Base-by-base conservation (phyloP, 2,113 vertebrate species). In the Pimephales promelas region DNA sequence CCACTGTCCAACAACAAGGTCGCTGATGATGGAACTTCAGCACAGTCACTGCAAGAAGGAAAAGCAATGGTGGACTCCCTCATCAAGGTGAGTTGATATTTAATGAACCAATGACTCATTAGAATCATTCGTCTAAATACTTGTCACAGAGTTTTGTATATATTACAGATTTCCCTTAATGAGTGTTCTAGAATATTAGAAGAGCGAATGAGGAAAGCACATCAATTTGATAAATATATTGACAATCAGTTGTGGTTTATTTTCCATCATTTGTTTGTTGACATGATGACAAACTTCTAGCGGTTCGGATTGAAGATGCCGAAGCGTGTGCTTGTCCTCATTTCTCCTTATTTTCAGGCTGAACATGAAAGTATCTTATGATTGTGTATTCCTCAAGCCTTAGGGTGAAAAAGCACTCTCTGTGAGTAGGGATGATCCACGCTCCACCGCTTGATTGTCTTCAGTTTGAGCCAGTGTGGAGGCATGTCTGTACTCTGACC, bases 1-100 rank as follows among this genome's bases (percentile, higher is more conserved):
- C 90, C 91, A 86, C 92, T 93, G 31, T 45, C 90, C 82, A 93
- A 92, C 89, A 94, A 94, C 85, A 94, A 93, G 90, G 93, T 94
- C 49, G 90, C 90, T 8, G 89, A 93, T 85, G 92, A 93, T 74
- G 87, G 84, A 45, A 83, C 84, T 59, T 87, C 83, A 45, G 89
- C 90, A 83, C 72, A 88, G 61, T 87, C 86, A 81, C 40, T 88
- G 83, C 88, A 79, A 78, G 93, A 94, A 40, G 93, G 87, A 5
- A 91, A 92, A 81, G 83, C 86, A 73, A 87, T 92, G 90, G 92
- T 94, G 88, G 91, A 93, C 76, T 92, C 93, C 77, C 84, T 95
- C 16, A 85, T 92, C 22, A 94, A 93, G 93, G 94, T 95, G 87
- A 91, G 89, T 68, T 59, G 3, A 20, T 73, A 16, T 54, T 36